Conservation (phyloP, 2,113 vertebrate genomes). For the Craseonycteris thonglongyai region DNA sequence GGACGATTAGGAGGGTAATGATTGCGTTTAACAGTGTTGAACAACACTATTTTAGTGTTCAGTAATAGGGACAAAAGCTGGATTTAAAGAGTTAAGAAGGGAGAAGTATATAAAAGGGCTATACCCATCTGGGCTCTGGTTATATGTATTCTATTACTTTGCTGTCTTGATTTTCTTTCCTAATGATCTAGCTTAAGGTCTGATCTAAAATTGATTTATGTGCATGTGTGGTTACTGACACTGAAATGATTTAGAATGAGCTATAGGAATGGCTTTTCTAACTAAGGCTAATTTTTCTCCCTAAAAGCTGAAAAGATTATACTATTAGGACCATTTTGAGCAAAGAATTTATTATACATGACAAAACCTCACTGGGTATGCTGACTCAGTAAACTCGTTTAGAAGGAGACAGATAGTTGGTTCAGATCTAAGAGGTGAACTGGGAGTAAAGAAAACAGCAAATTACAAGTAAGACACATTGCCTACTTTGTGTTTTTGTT, state of each 20-base stretch:
- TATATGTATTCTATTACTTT: not conserved
- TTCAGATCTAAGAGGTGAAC: not conserved
- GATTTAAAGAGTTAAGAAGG: not conserved
- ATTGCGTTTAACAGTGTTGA: not conserved
- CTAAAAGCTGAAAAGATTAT: not conserved
- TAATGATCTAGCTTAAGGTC: not conserved
- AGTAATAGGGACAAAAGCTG: not conserved
- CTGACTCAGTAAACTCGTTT: slow-evolving; percentile 15
- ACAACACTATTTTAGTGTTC: not conserved
- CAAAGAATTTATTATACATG: slow-evolving; percentile 2
- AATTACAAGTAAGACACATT: not conserved
- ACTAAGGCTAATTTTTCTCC: not conserved
- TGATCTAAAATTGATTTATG: not conserved
- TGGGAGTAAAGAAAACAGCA: not conserved
- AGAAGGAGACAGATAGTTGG: not conserved
- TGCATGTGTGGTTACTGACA: not conserved
- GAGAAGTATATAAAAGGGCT: not conserved
- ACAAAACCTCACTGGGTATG: not conserved
- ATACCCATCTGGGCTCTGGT: not conserved
- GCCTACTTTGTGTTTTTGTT: not conserved
- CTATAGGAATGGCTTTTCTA: slow-evolving; percentile 11
- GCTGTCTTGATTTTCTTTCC: not conserved
- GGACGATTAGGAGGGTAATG: not conserved
- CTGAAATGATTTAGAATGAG: not conserved
- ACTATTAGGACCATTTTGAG: not conserved